phyloP scores from a whole-genome alignment of 2,797 vertebrate species.

The Zalophus californianus region DNA sequence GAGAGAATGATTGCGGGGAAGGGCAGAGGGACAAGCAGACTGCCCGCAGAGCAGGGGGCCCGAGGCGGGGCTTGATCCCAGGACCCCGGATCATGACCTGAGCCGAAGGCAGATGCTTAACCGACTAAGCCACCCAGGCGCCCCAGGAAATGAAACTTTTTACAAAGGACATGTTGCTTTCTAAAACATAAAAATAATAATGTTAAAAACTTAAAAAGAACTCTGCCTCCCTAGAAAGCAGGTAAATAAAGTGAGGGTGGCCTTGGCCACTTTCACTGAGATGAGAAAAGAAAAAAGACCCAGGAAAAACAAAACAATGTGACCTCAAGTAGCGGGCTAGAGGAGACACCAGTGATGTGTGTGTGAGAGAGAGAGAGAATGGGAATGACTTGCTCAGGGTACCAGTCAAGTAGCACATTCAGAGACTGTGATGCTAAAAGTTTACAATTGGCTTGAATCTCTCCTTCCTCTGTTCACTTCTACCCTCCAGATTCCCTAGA shows the following conservation, averaged over 20 bases:
- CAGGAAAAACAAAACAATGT: slow-evolving; percentile 21
- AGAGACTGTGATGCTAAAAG: background rate
- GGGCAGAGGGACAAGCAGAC: background rate
- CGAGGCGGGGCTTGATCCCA: background rate
- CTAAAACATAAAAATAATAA: slow-evolving; percentile 24
- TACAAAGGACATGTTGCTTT: background rate
- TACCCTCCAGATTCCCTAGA: background rate
- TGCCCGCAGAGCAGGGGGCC: background rate
- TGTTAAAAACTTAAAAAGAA: background rate
- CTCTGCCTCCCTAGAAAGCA: background rate
- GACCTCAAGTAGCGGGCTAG: background rate
- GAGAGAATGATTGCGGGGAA: background rate
- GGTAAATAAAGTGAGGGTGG: background rate
- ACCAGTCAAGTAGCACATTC: background rate
- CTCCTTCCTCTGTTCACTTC: background rate
- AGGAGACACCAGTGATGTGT: background rate
- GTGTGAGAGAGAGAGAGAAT: background rate
- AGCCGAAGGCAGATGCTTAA: background rate
- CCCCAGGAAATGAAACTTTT: background rate
- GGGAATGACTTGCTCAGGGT: background rate
- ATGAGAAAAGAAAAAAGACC: background rate
- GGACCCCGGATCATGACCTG: background rate
- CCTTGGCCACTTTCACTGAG: background rate
- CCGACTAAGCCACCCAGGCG: background rate
- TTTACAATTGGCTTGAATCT: background rate